Base-by-base conservation (phyloP, 2,113 vertebrate genomes). In the Thamnaconus septentrionalis region DNA sequence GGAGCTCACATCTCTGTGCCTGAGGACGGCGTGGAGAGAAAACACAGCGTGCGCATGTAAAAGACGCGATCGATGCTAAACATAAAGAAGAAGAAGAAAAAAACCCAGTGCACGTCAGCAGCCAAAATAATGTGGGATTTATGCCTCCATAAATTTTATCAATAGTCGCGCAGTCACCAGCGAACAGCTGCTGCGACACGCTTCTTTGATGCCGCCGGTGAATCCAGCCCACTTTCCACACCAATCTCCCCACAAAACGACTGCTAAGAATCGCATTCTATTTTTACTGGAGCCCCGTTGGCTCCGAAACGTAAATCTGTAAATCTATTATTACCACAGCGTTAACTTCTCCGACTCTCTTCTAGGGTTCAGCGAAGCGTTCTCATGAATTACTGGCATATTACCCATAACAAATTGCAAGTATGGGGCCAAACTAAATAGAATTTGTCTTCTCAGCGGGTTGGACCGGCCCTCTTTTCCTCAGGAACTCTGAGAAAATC, bases 391-490 rank as follows among this genome's bases (percentile, higher is more conserved):
- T 80, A 78, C 77, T 73, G 70, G 58, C 47, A 66, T 65, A 83
- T 85, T 78, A 85, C 67, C 76, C 66, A 69, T 82, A 83, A 83
- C 84, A 86, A 85, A 87, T 85, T 85, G 69, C 67, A 71, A 54
- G 42, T 77, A 70, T 8, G 66, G 51, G 45, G 79, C 87, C 85
- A 89, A 88, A 69, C 69, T 64, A 82, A 90, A 90, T 74, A 89
- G 10, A 79, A 75, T 69, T 71, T 70, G 64, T 80, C 68, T 77
- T 85, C 71, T 55, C 57, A 52, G 59, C 83, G 56, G 66, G 62
- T 86, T 87, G 81, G 75, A 75, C n/a, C 9, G 60, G 41, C 58
- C 48, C 62, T 31, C 69, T 51, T 64, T 87, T 85, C 71, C 67
- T 73, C 62, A 76, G 80, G 41, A 59, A 60, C 76, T 76, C 75